These are phyloP conservation scores for Drosophila saltans DNA, from an alignment of 1,140 invertebrate species.

Conservation along the genomic window DNA sequence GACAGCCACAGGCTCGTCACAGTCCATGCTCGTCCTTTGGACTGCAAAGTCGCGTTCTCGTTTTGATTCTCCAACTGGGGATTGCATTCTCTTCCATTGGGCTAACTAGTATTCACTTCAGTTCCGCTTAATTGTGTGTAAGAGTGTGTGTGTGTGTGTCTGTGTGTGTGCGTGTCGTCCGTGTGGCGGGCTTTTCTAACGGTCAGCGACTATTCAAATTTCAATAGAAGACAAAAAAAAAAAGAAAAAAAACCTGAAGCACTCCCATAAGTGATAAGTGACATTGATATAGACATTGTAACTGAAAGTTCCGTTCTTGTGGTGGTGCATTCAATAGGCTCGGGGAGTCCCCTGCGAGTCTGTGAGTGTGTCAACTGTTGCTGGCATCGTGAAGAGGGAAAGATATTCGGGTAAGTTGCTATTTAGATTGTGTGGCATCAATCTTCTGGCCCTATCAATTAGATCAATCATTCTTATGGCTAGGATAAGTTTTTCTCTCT, in stretches of 20 bases:
- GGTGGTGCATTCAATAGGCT: constrained; percentile 33
- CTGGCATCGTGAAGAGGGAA: constrained; percentile 43
- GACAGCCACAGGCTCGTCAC: constrained; percentile 51
- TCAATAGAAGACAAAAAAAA: background rate
- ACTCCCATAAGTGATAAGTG: constrained; percentile 9
- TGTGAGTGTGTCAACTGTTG: constrained; percentile 61
- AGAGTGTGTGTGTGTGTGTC: background rate
- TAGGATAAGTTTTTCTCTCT: constrained; percentile 14
- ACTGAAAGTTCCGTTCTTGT: background rate
- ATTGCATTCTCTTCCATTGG: constrained; percentile 1
- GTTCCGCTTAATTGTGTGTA: constrained; percentile 1
- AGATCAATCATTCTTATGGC: constrained; percentile 65
- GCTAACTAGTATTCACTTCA: background rate
- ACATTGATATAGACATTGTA: constrained; percentile 17
- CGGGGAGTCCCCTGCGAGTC: constrained; percentile 25
- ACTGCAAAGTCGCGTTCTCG: constrained; percentile 72
- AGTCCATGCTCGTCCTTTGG: constrained; percentile 78
- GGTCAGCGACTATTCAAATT: constrained; percentile 6
- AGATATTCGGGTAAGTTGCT: constrained; percentile 58
- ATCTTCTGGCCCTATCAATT: constrained; percentile 59
- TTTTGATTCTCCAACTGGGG: constrained; percentile 33
- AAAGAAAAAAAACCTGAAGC: background rate
- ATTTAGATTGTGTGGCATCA: constrained; percentile 60
- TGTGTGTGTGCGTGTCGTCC: background rate
- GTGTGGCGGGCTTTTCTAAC: background rate